Conservation (phyloP, 2,888 invertebrate genomes). For the Gortyna flavago region DNA sequence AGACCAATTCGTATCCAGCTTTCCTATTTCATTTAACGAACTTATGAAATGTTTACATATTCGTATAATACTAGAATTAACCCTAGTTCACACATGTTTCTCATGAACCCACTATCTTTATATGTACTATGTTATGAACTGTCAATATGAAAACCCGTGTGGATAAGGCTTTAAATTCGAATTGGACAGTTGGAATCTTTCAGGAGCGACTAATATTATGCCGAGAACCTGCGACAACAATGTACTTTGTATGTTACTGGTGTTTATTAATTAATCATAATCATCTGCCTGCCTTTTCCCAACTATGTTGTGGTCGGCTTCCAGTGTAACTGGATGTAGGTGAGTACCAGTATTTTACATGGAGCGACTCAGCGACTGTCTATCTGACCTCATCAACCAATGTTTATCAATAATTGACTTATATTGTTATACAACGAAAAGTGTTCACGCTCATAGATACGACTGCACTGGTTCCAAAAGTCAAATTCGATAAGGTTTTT, state of each 20-base stretch:
- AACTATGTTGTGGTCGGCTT: not conserved
- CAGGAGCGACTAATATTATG: too few species aligned
- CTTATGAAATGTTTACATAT: slow-evolving; percentile 47
- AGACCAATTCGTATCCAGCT: not conserved
- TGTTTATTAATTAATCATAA: not conserved
- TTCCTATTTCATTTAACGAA: not conserved
- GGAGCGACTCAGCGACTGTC: not conserved
- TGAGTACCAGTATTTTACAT: not conserved
- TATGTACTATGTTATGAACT: slow-evolving; percentile 47
- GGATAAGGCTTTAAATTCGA: slow-evolving; percentile 56
- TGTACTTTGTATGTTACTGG: not conserved
- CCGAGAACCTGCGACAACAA: not conserved
- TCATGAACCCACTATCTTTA: slow-evolving; percentile 43
- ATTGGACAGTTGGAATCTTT: slow-evolving; percentile 40
- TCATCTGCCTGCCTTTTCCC: not conserved
- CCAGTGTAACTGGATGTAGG: not conserved
- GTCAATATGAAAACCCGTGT: slow-evolving; percentile 60
- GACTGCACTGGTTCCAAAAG: slow-evolving; percentile 35
- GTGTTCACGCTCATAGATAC: not conserved
- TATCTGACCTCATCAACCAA: not conserved
- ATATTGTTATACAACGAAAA: slow-evolving; percentile 48
- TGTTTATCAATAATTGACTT: not conserved
- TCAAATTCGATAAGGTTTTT: slow-evolving; percentile 47
- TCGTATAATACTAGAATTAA: slow-evolving; percentile 37
- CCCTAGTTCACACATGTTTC: slow-evolving; percentile 62